Conservation (phyloP, 2,113 vertebrate genomes). For the Antennarius striatus region DNA sequence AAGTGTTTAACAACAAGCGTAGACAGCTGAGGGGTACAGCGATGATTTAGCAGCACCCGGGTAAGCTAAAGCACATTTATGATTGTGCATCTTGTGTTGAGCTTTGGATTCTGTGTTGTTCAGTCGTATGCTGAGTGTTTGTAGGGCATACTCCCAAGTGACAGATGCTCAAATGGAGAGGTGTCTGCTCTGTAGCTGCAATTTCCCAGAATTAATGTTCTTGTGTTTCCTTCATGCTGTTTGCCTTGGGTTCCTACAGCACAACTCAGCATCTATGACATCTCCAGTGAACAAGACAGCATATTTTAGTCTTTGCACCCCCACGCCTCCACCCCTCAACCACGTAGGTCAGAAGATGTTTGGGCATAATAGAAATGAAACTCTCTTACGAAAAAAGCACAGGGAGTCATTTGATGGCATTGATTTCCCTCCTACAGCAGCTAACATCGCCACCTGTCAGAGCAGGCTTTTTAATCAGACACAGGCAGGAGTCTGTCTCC, state of each 20-base stretch:
- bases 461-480: slow-evolving; percentile 61
- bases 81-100: slow-evolving; percentile 10
- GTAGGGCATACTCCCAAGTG: neutral
- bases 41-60: slow-evolving; percentile 23
- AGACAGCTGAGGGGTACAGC: slow-evolving; percentile 24
- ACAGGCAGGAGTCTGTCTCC: slow-evolving; percentile 43
- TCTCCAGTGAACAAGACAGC: slow-evolving; percentile 4
- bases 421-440: slow-evolving; percentile 26
- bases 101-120: neutral
- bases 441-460: slow-evolving; percentile 31
- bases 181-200: slow-evolving; percentile 4
- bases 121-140: slow-evolving; percentile 8
- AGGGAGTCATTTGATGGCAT: slow-evolving; percentile 13
- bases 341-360: neutral
- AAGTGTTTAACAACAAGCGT: slow-evolving; percentile 10
- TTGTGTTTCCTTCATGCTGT: neutral
- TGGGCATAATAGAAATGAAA: slow-evolving; percentile 28
- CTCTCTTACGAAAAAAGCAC: neutral
- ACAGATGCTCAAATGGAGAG: slow-evolving; percentile 32
- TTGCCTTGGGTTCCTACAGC: neutral
- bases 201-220: slow-evolving; percentile 13
- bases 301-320: neutral
- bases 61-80: slow-evolving; percentile 5
- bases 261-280: neutral
- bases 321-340: neutral